Base-by-base conservation (phyloP, 2,113 vertebrate genomes). In the Psittacus erithacus region DNA sequence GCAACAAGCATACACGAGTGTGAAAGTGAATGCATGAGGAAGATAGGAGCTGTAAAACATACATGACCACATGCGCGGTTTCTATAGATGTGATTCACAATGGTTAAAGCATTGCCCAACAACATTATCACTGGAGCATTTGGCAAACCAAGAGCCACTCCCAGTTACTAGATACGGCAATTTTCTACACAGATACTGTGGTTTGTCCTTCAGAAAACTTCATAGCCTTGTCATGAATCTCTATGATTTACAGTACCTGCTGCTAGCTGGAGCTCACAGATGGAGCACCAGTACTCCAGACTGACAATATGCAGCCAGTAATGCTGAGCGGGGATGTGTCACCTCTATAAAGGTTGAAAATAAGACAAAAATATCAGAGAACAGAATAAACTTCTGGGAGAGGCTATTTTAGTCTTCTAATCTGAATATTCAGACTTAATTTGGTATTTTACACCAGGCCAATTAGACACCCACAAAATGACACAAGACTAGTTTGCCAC, bases 221-320 rank as follows among this genome's bases (percentile, higher is more conserved):
- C 92, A 35, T 68, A 92, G 94, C 95, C 94, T 91, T 94, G 95
- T 96, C 95, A 97, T 96, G 94, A 95, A 95, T 97, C 94, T 95
- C 92, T 91, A 73, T 97, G 96, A 97, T 97, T 97, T 97, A 97
- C 96, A 93, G 86, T 97, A 97, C 93, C 95, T 97, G 96, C 97
- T 97, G 96, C 95, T 97, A 83, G 88, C 94, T 59, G 90, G 88
- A 96, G 96, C 94, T 96, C 97, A 97, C 97, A 97, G 97, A 97
- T 97, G 97, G 97, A 95, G 90, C 9, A 10, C 81, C 93, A 82
- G 91, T 92, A 87, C 95, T 94, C 92, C 96, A 96, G 93, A 97
- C 95, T 96, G 96, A 97, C 96, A 96, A 94, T 96, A 89, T 47
- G 39, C 92, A 97, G 93, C 76, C 88, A 97, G 95, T 93, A 96